Conservation (phyloP, 37 sponge, comb jelly and placozoan species). For the Mnemiopsis leidyi region DNA sequence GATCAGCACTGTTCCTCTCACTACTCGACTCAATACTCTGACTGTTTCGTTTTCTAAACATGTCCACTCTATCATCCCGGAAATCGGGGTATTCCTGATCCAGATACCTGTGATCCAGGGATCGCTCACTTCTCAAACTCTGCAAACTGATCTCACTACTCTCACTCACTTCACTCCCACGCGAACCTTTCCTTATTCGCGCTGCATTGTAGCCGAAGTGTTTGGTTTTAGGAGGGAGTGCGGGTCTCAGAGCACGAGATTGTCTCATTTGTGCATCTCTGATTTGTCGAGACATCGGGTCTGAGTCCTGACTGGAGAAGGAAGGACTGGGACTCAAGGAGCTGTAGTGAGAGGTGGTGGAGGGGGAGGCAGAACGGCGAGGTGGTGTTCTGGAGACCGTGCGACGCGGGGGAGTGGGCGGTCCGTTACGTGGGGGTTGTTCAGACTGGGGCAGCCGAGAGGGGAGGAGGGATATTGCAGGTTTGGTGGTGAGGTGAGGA, state of each 20-base stretch:
- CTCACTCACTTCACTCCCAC: constrained; percentile 31
- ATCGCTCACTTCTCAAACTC: not conserved
- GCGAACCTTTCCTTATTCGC: not conserved
- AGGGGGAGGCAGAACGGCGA: not conserved
- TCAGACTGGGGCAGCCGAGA: not conserved
- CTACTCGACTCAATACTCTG: not conserved
- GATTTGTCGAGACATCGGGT: constrained; percentile 29
- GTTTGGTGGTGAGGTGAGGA: constrained; percentile 2
- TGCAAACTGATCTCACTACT: not conserved
- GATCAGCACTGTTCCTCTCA: not conserved
- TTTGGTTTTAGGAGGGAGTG: not conserved
- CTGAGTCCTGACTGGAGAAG: constrained; percentile 53
- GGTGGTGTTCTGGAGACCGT: constrained; percentile 62
- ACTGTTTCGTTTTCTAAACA: constrained; percentile 17
- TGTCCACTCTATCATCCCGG: not conserved
- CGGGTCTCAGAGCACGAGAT: constrained; percentile 46
- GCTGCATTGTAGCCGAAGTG: not conserved
- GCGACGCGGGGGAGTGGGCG: constrained; percentile 62
- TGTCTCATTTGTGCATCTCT: constrained; percentile 48
- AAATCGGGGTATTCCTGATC: constrained; percentile 50
- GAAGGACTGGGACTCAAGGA: constrained; percentile 42
- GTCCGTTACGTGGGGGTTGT: not conserved
- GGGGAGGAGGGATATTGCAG: not conserved
- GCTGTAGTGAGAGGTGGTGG: constrained; percentile 41
- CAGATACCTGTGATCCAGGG: not conserved